phyloP scores from a whole-genome alignment of 2,797 vertebrate species.

The Typhlichthys eigenmanni region DNA sequence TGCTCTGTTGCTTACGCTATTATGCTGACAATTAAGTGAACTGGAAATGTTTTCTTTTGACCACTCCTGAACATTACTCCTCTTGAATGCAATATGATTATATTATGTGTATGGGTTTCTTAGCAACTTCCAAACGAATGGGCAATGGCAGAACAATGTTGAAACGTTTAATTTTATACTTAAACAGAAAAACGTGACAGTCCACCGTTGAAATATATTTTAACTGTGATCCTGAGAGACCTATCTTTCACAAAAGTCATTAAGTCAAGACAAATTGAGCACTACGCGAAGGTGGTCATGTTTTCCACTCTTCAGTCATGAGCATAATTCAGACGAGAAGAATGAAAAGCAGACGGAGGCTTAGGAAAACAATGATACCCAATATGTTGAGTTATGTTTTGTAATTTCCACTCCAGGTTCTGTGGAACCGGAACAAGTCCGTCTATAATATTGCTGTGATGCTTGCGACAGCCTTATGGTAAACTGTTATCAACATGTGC shows the following conservation, averaged over 20 bases:
- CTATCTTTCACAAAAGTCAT: slow-evolving; percentile 56
- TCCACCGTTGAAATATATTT: slow-evolving; percentile 62
- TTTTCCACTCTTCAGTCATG: slow-evolving; percentile 61
- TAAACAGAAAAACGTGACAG: slow-evolving; percentile 47
- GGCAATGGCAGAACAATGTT: slow-evolving; percentile 53
- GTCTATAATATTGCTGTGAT: too few species aligned
- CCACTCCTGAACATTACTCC: slow-evolving; percentile 49
- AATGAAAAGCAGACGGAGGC: slow-evolving; percentile 33
- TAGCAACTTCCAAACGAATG: slow-evolving; percentile 59
- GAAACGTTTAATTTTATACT: slow-evolving; percentile 61
- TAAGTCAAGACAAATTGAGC: slow-evolving; percentile 59
- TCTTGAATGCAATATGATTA: slow-evolving; percentile 49
- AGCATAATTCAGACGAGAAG: slow-evolving; percentile 39
- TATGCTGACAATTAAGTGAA: slow-evolving; percentile 51
- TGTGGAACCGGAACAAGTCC: too few species aligned
- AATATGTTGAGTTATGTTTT: background rate
- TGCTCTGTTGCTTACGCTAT: slow-evolving; percentile 43
- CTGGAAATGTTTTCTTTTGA: slow-evolving; percentile 67
- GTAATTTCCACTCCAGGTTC: background rate
- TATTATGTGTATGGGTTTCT: slow-evolving; percentile 62
- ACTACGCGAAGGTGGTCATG: slow-evolving; percentile 42
- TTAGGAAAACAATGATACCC: slow-evolving; percentile 34
- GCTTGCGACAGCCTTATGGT: too few species aligned
- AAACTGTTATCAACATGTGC: too few species aligned
- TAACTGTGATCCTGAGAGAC: slow-evolving; percentile 61